Evolutionary conservation across 1,140 invertebrate genomes (phyloP).

Genomic region (Goniozus legneri): DNA sequence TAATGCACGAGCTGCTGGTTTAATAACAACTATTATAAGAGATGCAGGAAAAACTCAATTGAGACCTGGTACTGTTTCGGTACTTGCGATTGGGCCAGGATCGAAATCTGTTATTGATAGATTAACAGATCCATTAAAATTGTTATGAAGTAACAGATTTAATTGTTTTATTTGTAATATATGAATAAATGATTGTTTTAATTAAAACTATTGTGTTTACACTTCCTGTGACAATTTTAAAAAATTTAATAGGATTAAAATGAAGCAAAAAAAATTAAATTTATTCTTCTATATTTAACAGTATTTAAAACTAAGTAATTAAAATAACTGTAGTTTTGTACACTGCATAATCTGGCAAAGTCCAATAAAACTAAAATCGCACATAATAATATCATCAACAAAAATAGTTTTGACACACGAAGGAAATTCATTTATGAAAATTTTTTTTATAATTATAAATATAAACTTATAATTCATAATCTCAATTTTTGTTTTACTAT

Average conservation of each 20-base stretch:
- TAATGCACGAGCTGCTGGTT: slow-evolving; percentile 55
- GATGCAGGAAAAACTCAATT: slow-evolving; percentile 81
- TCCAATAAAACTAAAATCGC: no score
- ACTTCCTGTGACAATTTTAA: not conserved
- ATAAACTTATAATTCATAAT: not conserved
- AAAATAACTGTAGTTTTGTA: not conserved
- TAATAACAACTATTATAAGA: slow-evolving; percentile 63
- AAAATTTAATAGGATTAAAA: no score
- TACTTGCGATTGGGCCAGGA: slow-evolving; percentile 75
- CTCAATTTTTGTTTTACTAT: not conserved
- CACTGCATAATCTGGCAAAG: no score
- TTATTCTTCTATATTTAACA: not conserved
- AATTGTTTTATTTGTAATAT: not conserved
- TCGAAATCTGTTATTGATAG: slow-evolving; percentile 60
- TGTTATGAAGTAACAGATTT: slow-evolving; percentile 52
- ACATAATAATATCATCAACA: no score
- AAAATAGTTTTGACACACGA: no score
- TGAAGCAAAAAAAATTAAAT: not conserved
- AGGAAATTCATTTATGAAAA: not conserved
- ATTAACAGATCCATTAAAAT: slow-evolving; percentile 68
- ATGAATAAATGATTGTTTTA: slow-evolving; percentile 4
- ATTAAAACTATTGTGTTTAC: slow-evolving; percentile 4
- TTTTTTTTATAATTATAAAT: not conserved
- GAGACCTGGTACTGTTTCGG: slow-evolving; percentile 64
- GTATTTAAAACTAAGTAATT: not conserved